Conservation (phyloP, 1,140 invertebrate species). For the Pseudomyrmex cubaensis region DNA sequence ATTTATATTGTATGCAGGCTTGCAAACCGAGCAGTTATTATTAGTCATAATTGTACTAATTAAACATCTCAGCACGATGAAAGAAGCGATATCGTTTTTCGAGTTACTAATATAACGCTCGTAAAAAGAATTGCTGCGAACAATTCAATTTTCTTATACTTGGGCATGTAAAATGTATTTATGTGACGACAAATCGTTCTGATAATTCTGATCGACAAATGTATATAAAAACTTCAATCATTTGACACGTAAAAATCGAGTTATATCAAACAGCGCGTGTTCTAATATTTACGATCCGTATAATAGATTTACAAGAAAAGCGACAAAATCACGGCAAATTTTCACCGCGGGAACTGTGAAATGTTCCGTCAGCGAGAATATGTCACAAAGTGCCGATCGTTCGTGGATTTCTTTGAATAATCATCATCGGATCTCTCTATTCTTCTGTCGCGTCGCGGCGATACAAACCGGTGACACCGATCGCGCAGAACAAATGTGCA, state of each 20-base stretch:
- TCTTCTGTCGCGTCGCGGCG: background rate
- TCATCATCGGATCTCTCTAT: constrained; percentile 42
- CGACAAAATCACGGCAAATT: background rate
- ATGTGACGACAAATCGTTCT: background rate
- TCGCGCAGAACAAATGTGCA: constrained; percentile 63
- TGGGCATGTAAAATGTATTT: background rate
- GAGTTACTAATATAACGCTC: constrained; percentile 53
- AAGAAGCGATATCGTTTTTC: constrained; percentile 65
- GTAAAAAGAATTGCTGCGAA: constrained; percentile 61
- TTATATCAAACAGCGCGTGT: background rate
- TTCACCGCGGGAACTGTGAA: background rate
- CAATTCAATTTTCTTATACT: constrained; percentile 59
- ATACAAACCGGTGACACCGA: constrained; percentile 60
- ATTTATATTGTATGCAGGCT: background rate
- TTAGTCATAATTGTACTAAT: constrained; percentile 65
- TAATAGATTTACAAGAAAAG: background rate
- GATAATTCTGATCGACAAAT: background rate
- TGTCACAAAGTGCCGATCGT: constrained; percentile 1
- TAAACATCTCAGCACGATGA: constrained; percentile 59
- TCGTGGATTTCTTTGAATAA: constrained; percentile 40
- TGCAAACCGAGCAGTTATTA: constrained; percentile 46
- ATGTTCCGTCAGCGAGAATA: background rate
- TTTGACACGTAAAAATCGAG: background rate
- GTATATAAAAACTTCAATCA: background rate
- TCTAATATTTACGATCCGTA: too few relatives aligned